A percentile compares a stretch with the other conserved stretches of the same genome.
These are phyloP conservation scores for Nanorana parkeri DNA, from an alignment of 2,113 vertebrate genomes.

Conservation along the genomic window DNA sequence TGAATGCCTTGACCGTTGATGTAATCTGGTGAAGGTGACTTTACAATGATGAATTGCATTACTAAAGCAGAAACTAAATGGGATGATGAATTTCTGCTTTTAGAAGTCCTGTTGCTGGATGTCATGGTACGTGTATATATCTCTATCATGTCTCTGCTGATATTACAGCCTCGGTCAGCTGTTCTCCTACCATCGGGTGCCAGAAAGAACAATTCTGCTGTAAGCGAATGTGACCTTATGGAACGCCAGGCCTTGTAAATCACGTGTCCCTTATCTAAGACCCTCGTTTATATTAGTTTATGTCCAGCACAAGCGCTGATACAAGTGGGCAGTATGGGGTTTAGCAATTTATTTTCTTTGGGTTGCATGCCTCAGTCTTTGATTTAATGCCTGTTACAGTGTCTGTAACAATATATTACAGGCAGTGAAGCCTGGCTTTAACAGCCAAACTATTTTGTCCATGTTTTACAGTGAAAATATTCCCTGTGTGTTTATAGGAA, in stretches of 20 bases:
- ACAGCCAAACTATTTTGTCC: not conserved
- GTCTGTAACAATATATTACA: slow-evolving; percentile 63
- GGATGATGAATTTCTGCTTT: slow-evolving; percentile 53
- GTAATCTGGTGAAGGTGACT: slow-evolving; percentile 67
- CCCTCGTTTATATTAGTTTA: slow-evolving; percentile 64
- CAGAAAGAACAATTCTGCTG: slow-evolving; percentile 62
- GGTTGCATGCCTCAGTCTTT: slow-evolving; percentile 57
- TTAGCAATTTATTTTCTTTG: slow-evolving; percentile 61
- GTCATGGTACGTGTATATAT: slow-evolving; percentile 52
- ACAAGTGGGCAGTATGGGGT: slow-evolving; percentile 56
- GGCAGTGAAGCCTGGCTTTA: slow-evolving; percentile 28
- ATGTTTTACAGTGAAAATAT: slow-evolving; percentile 51
- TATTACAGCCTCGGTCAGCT: slow-evolving; percentile 59
- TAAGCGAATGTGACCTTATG: slow-evolving; percentile 70
- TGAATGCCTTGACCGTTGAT: not conserved
- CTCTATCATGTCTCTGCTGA: slow-evolving; percentile 64
- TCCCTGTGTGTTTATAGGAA: slow-evolving; percentile 47
- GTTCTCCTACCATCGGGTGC: slow-evolving; percentile 48
- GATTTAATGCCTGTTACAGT: slow-evolving; percentile 62
- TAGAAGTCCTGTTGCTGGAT: slow-evolving; percentile 17
- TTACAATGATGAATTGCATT: slow-evolving; percentile 56
- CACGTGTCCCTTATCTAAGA: slow-evolving; percentile 60
- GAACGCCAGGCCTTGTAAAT: slow-evolving; percentile 67
- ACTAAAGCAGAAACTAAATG: slow-evolving; percentile 52
- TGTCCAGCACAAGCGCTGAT: slow-evolving; percentile 62